Conservation (phyloP, 92 coral and sea anemone genomes). For the Epizoanthus fatuus region DNA sequence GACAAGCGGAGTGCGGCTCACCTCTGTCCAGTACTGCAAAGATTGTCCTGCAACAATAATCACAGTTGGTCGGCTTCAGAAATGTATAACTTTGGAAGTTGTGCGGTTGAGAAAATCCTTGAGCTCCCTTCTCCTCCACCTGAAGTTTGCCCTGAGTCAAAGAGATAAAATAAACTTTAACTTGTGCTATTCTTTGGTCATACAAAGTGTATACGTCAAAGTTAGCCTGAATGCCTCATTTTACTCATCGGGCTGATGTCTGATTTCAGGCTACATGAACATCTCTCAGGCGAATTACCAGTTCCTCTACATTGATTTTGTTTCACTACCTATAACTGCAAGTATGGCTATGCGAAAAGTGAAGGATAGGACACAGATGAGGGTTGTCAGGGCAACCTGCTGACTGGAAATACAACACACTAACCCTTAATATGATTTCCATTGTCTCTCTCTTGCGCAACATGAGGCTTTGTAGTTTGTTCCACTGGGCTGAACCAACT, state of each 20-base stretch:
- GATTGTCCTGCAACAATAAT: constrained; percentile 90
- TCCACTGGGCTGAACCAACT: constrained; percentile 73
- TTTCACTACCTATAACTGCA: too few relatives aligned
- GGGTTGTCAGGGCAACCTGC: too few relatives aligned
- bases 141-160: constrained; percentile 91
- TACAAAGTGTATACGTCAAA: background rate
- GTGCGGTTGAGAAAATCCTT: constrained; percentile 98
- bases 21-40: constrained; percentile 92
- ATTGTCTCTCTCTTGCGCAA: constrained; percentile 92
- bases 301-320: too few relatives aligned
- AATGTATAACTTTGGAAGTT: constrained; percentile 89
- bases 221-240: background rate
- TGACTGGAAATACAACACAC: constrained; percentile 7
- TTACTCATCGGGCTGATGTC: background rate
- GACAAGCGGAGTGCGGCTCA: constrained; percentile 16
- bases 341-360: too few relatives aligned
- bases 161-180: background rate
- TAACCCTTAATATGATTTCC: constrained; percentile 94
- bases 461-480: constrained; percentile 79
- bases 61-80: constrained; percentile 97
- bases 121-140: constrained; percentile 94
- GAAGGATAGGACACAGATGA: too few relatives aligned
- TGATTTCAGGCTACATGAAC: too few relatives aligned
- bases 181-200: background rate
- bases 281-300: too few relatives aligned